Evolutionary conservation across 2,888 invertebrate species (phyloP).

Genomic region (Cryptocephalus primarius): DNA sequence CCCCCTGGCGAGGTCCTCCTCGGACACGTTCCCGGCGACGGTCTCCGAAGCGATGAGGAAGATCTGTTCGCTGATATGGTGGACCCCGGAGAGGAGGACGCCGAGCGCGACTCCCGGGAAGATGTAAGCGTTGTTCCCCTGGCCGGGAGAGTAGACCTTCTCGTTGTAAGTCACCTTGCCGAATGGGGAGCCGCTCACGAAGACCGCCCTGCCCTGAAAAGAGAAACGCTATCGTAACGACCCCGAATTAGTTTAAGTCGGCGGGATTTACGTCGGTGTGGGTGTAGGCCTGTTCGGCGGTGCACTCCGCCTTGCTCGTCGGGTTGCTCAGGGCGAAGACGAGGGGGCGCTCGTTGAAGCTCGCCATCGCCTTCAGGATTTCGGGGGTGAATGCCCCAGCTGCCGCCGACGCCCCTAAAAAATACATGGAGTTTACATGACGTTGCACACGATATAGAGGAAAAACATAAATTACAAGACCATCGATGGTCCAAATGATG

Average conservation of each 20-base stretch:
- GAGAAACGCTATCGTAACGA: neutral
- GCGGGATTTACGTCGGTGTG: constrained; percentile 60
- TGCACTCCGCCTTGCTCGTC: constrained; percentile 95
- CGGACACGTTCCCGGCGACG: constrained; percentile 73
- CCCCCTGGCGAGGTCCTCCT: constrained; percentile 71
- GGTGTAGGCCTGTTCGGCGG: constrained; percentile 89
- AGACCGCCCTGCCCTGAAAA: constrained; percentile 79
- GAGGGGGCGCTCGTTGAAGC: constrained; percentile 77
- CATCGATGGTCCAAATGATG: too few relatives aligned
- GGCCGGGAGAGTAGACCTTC: constrained; percentile 79
- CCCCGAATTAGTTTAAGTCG: neutral
- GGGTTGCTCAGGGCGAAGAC: constrained; percentile 98
- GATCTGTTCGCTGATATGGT: constrained; percentile 86
- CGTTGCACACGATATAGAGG: too few relatives aligned
- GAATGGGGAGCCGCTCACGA: constrained; percentile 95
- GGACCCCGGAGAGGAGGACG: constrained; percentile 85
- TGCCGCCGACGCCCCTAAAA: constrained; percentile 79
- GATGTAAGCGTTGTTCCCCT: constrained; percentile 96
- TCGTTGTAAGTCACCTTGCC: constrained; percentile 70
- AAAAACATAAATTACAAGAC: neutral
- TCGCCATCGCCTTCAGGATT: constrained; percentile 77
- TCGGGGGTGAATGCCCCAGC: constrained; percentile 84
- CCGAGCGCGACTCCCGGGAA: constrained; percentile 95
- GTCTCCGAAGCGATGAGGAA: constrained; percentile 91
- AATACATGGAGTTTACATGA: neutral